Conservation (phyloP, 2,888 invertebrate genomes). For the Phortica magna region DNA sequence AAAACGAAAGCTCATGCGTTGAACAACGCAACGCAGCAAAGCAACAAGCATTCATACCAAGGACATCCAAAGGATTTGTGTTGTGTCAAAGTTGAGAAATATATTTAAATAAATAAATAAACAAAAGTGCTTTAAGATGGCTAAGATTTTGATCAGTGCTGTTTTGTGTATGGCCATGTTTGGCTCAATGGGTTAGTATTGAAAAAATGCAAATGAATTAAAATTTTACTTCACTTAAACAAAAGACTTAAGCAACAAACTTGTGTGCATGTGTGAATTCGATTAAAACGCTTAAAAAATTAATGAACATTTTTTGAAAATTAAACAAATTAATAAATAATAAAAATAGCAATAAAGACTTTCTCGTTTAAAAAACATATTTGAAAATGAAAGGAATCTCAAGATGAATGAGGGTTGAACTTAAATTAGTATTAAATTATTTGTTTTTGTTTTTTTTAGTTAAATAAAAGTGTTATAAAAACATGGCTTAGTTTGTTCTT, state of each 20-base stretch:
- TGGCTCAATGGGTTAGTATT: slow-evolving; percentile 74
- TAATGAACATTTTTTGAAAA: background rate
- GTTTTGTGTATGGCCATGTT: slow-evolving; percentile 71
- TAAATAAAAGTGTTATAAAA: no score
- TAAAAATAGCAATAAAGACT: no score
- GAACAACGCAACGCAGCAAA: slow-evolving; percentile 56
- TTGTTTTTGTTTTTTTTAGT: no score
- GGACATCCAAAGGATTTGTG: slow-evolving; percentile 41
- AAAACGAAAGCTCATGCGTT: slow-evolving; percentile 67
- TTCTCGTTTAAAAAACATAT: no score
- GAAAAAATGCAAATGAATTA: slow-evolving; percentile 34
- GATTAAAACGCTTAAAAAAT: background rate
- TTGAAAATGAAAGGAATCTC: no score
- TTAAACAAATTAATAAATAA: background rate
- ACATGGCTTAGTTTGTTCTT: no score
- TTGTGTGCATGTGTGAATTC: slow-evolving; percentile 30
- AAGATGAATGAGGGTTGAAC: no score
- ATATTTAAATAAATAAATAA: background rate
- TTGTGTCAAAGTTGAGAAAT: no score
- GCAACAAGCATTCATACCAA: slow-evolving; percentile 30
- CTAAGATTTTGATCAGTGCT: slow-evolving; percentile 69
- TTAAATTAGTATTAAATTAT: no score
- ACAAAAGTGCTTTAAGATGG: slow-evolving; percentile 53
- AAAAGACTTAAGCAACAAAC: slow-evolving; percentile 47
- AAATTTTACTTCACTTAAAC: slow-evolving; percentile 22